Conservation (phyloP, 2,888 invertebrate genomes). For the Folsomia candida region DNA sequence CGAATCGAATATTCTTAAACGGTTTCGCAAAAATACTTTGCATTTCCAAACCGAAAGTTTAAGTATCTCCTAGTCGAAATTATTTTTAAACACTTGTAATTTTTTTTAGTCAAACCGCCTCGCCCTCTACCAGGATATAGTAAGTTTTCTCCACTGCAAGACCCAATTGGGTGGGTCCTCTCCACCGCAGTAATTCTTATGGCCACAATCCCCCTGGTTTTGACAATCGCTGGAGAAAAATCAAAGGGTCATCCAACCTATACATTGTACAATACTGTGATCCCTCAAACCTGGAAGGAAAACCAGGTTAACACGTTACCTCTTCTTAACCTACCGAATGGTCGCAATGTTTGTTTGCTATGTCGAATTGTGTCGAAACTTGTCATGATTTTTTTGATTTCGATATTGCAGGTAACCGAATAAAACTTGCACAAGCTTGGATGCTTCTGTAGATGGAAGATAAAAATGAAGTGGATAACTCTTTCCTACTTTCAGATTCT, state of each 20-base stretch:
- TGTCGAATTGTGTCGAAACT: no score
- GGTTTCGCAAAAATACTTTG: not conserved
- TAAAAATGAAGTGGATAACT: not conserved
- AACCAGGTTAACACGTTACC: not conserved
- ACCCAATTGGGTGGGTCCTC: not conserved
- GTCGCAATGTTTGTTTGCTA: no score
- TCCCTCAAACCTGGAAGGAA: no score
- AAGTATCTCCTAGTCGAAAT: no score
- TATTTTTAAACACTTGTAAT: no score
- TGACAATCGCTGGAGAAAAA: not conserved
- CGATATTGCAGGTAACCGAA: not conserved
- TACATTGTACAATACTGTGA: not conserved
- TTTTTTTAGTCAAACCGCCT: no score
- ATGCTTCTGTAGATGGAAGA: no score
- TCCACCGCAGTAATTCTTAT: not conserved
- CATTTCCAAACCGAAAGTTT: not conserved
- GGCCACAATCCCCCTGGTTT: not conserved
- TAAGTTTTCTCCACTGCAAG: no score
- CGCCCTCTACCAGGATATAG: not conserved
- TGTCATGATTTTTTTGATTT: not conserved
- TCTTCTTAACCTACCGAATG: not conserved
- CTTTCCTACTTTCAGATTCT: not conserved
- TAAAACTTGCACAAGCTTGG: not conserved
- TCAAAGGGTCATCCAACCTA: not conserved
- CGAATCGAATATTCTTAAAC: not conserved